Percentiles rank a stretch among this genome's conserved stretches.
Conservation (phyloP, 1,140 invertebrate species). For the Apis cerana region DNA sequence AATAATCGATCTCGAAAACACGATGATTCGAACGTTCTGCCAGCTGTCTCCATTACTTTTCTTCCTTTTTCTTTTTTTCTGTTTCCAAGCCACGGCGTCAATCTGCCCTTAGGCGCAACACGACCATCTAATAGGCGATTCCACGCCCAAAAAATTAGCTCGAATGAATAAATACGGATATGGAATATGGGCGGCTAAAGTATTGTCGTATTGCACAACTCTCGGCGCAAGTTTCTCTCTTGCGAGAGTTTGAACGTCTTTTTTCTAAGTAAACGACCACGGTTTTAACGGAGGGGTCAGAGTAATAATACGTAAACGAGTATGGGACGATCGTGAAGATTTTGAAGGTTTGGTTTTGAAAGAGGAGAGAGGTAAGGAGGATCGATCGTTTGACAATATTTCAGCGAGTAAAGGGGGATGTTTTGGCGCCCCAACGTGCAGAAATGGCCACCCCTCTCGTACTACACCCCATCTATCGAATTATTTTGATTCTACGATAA, state of each 20-base stretch:
- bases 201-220: conserved; percentile 42
- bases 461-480: conserved; percentile 76
- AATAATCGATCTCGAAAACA: background rate
- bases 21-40: background rate
- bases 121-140: conserved; percentile 65
- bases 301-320: too few species aligned
- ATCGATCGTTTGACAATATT: conserved; percentile 36
- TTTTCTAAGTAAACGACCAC: too few species aligned
- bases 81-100: conserved; percentile 71
- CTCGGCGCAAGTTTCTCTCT: background rate
- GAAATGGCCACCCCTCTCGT: conserved; percentile 68
- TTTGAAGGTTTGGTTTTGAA: too few species aligned
- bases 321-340: too few species aligned
- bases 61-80: too few species aligned
- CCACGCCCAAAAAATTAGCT: conserved; percentile 72
- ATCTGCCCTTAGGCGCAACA: conserved; percentile 69
- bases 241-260: background rate
- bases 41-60: conserved; percentile 56
- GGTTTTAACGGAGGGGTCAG: accelerated
- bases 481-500: conserved; percentile 81
- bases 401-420: conserved; percentile 53
- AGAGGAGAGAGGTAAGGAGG: conserved; percentile 4
- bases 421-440: conserved; percentile 66
- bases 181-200: conserved; percentile 28
- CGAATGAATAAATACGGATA: conserved; percentile 66